These are phyloP conservation scores for Saccostrea glomerata DNA, from an alignment of 1,140 invertebrate genomes.

Conservation along the genomic window DNA sequence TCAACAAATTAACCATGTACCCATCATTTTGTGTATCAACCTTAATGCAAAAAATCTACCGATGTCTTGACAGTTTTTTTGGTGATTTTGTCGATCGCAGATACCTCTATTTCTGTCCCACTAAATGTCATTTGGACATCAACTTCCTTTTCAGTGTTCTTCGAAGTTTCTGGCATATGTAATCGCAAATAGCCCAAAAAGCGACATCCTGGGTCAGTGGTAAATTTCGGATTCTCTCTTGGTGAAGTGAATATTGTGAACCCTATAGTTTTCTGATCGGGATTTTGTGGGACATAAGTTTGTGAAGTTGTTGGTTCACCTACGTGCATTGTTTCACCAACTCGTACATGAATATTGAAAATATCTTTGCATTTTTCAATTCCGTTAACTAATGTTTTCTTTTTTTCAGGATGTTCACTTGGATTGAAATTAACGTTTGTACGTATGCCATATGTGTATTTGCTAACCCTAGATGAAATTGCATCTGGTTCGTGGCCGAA, in stretches of 20 bases:
- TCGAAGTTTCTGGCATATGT: constrained; percentile 17
- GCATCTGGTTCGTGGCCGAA: constrained; percentile 51
- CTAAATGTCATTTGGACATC: constrained; percentile 36
- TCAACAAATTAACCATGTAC: too few species aligned
- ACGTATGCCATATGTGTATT: constrained; percentile 48
- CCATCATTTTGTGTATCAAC: too few species aligned
- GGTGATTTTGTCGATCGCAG: neutral
- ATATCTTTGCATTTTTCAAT: constrained; percentile 16
- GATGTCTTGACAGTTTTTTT: neutral
- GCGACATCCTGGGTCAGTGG: constrained; percentile 14
- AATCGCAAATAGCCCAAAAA: neutral
- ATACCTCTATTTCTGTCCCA: constrained; percentile 35
- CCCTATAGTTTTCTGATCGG: neutral
- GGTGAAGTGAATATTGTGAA: neutral
- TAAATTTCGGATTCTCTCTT: neutral
- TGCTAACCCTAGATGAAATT: constrained; percentile 47
- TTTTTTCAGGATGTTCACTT: constrained; percentile 8
- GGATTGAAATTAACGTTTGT: neutral
- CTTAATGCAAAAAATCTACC: neutral
- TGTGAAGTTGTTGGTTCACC: constrained; percentile 8
- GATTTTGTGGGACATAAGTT: neutral
- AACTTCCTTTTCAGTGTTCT: neutral
- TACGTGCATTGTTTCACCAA: constrained; percentile 32
- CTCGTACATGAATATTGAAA: constrained; percentile 44
- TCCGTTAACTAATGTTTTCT: neutral